Evolutionary conservation across 1,140 invertebrate genomes (phyloP), one percentile per base, ranked within the genome.

Genomic region (Aphaenogaster rudis): DNA sequence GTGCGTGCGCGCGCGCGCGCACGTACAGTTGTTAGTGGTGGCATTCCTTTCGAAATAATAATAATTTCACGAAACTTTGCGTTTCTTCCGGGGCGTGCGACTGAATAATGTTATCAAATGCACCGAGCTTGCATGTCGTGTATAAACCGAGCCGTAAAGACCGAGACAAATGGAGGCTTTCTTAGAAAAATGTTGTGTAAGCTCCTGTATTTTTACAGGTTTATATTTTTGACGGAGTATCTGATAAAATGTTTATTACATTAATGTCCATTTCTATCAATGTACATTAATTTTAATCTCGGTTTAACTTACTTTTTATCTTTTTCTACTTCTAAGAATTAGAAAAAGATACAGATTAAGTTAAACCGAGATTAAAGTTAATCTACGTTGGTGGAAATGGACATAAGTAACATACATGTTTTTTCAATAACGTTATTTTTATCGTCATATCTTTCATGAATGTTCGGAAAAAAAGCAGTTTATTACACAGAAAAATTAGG

Each of bases 71-170:
- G 42, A 59, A 74, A 74, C 39, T 74, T 82, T 28, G 28, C 63
- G 69, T 61, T 82, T 82, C 67, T 74, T 82, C 67, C 42, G 15
- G 67, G 36, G 42, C 39, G 21, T 33, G 67, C 67, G 80, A 81
- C 64, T 81, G 64, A 82, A 74, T 82, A 82, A 82, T 72, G 67
- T 82, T 82, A 82, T 82, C 52, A 82, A 82, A 82, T 59, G 67
- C 67, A 82, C 15, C 79, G 39, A 36, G 79, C 66, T 67, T 45
- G 15, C 39, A 28, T 48, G 69, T 39, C 17, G 39, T 13, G 52
- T 59, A 82, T 36, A 54, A 80, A 54, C 48, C 45, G 42, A 9
- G 48, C 17, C 17, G 42, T 61, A 74, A 72, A 74, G 28, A 36
- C 67, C 13, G 36, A 28, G 48, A 52, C 33, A 69, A 82, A 61